Conservation (phyloP, 2,888 invertebrate species). For the Oscheius onirici region DNA sequence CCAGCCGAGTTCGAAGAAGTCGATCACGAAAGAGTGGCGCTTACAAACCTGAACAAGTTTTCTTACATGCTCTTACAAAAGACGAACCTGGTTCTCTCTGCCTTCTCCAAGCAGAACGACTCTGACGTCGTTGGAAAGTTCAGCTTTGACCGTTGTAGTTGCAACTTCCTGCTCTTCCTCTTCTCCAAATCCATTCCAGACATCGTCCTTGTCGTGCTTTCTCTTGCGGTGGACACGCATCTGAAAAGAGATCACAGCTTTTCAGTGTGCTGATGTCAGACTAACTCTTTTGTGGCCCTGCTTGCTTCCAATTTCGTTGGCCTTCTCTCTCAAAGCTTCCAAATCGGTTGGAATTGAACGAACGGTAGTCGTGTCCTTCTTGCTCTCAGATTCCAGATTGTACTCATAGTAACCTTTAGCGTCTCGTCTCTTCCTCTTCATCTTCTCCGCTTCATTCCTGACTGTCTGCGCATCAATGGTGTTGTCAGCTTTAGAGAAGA, state of each 20-base stretch:
- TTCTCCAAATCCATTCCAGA: slow-evolving; percentile 54
- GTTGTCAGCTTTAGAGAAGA: slow-evolving; percentile 50
- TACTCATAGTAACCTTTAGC: slow-evolving; percentile 24
- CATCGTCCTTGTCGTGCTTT: slow-evolving; percentile 39
- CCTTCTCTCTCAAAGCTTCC: slow-evolving; percentile 13
- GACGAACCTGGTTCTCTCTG: slow-evolving; percentile 9
- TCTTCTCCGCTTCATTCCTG: slow-evolving; percentile 37
- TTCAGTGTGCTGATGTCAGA: neutral
- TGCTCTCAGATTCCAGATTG: slow-evolving; percentile 3
- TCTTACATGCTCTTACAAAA: neutral
- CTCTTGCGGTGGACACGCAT: slow-evolving; percentile 31
- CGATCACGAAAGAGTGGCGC: slow-evolving; percentile 7
- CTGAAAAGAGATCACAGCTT: no score
- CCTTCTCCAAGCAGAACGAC: slow-evolving; percentile 44
- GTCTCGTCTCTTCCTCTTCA: slow-evolving; percentile 40
- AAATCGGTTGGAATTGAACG: neutral
- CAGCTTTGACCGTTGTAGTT: neutral
- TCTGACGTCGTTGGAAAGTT: slow-evolving; percentile 46
- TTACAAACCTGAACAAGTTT: slow-evolving; percentile 21
- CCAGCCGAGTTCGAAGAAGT: slow-evolving; percentile 32
- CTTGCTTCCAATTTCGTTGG: slow-evolving; percentile 6
- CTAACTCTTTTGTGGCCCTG: neutral
- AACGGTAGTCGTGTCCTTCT: neutral
- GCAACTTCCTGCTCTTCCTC: slow-evolving; percentile 5
- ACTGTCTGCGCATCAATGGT: slow-evolving; percentile 45